Base-by-base conservation (phyloP, 2,113 vertebrate genomes). In the Centropus unirufus region DNA sequence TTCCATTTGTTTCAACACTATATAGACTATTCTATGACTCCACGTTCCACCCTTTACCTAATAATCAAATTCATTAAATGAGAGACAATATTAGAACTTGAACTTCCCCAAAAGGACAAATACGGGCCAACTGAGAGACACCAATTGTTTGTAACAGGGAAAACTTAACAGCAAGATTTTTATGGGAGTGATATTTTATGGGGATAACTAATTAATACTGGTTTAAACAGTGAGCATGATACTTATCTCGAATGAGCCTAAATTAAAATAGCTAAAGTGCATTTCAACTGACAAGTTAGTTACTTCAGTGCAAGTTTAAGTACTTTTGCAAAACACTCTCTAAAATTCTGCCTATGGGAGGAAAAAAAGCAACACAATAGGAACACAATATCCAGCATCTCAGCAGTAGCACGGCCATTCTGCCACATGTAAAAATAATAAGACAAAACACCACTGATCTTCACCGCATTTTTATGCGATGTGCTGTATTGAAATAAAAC, bases 401-500 rank as follows among this genome's bases (percentile, higher is more conserved):
- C 42, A 83, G 67, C 67, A 62, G n/a, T 39, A 93, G 87, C 51
- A 32, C 4, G 14, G 59, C 27, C 59, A 46, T 70, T 88, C 80
- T 88, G 59, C 51, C 83, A 70, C 70, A 90, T 46, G 36, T 75
- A 87, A 68, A 91, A 88, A 29, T n/a, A 90, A 0, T n/a, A 89
- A 1, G 32, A 85, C 49, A 92, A 80, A 91, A 26, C 47, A n/a
- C 24, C 26, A 15, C 66, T 92, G 85, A 86, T 85, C 51, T 86
- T 80, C 34, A 69, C 32, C 67, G 51, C 40, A 67, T 77, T 88
- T 88, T 93, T 62, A 86, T 80, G 63, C 70, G 46, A 67, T 75
- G 75, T 80, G 7, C 30, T 92, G 55, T 74, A 83, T 7, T 93
- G 85, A 96, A 95, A 92, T n/a, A 84, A 95, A 87, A 81, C 63